phyloP scores from a whole-genome alignment of 2,888 invertebrate species.

The Hypena proboscidalis region DNA sequence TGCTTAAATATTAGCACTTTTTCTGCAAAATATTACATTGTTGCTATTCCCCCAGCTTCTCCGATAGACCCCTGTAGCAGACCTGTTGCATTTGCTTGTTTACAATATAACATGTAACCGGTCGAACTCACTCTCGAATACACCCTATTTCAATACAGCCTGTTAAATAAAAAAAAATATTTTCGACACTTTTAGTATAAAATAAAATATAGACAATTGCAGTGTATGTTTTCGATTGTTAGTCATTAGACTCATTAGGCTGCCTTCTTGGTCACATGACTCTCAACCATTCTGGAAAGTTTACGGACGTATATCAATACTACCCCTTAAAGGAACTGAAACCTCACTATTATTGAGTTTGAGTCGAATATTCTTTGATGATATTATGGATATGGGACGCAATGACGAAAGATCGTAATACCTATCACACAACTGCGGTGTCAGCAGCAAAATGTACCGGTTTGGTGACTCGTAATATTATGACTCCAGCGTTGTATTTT shows the following conservation, averaged over 20 bases:
- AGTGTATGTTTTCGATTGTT: no score
- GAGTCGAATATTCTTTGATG: conserved; percentile 8
- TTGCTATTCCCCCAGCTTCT: conserved; percentile 29
- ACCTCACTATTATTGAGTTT: not conserved
- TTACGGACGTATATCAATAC: conserved; percentile 13
- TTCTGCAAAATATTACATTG: conserved; percentile 1
- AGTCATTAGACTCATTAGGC: no score
- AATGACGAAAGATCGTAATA: conserved; percentile 34
- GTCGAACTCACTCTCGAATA: conserved; percentile 58
- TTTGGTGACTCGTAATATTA: conserved; percentile 23
- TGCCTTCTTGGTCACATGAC: conserved; percentile 7
- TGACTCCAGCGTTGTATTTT: conserved; percentile 3
- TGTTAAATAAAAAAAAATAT: conserved; percentile 3
- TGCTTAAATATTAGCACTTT: not conserved
- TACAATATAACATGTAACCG: conserved; percentile 59
- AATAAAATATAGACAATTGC: no score
- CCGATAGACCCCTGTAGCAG: conserved; percentile 36
- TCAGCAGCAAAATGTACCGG: conserved; percentile 38
- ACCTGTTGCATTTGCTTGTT: conserved; percentile 72
- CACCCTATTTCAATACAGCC: conserved; percentile 4
- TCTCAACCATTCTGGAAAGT: conserved; percentile 24
- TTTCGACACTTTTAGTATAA: accelerated
- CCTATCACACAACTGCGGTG: conserved; percentile 38
- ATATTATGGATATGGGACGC: conserved; percentile 22
- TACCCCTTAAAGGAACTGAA: conserved; percentile 9